phyloP scores from a whole-genome alignment of 2,113 vertebrate genomes.

The Coturnix japonica region DNA sequence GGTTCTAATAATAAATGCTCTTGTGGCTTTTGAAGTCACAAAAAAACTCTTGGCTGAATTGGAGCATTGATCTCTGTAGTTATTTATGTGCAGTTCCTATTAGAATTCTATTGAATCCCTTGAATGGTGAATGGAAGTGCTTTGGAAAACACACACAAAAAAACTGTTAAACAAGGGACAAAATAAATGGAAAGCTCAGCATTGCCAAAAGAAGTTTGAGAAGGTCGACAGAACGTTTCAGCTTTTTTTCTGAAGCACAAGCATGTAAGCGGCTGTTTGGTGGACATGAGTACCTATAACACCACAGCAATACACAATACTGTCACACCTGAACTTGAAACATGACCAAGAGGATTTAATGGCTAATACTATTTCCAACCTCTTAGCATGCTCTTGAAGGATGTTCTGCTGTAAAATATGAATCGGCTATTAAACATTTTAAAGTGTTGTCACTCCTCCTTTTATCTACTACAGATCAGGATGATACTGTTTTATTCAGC shows the following conservation, averaged over 20 bases:
- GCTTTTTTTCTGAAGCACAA: slow-evolving; percentile 2
- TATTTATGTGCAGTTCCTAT: slow-evolving; percentile 72
- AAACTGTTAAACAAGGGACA: slow-evolving; percentile 59
- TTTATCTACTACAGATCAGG: background rate
- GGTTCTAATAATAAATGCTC: slow-evolving; percentile 73
- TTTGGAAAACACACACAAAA: slow-evolving; percentile 67
- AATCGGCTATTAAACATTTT: background rate
- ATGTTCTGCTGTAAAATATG: background rate
- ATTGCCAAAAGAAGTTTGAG: slow-evolving; percentile 32
- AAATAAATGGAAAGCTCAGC: slow-evolving; percentile 2
- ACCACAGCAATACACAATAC: background rate
- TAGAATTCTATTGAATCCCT: slow-evolving; percentile 68
- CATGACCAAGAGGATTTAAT: background rate
- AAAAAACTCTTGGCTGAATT: slow-evolving; percentile 65
- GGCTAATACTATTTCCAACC: background rate
- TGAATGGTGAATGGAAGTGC: slow-evolving; percentile 70
- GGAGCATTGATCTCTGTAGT: slow-evolving; percentile 71
- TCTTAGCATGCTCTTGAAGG: background rate
- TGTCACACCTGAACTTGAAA: background rate
- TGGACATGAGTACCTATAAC: background rate
- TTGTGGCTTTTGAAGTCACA: slow-evolving; percentile 69
- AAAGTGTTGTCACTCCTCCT: background rate
- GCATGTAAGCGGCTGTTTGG: background rate
- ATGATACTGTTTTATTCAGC: background rate
- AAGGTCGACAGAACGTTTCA: slow-evolving; percentile 52